Conservation (phyloP, 2,113 vertebrate genomes). For the Hoplias malabaricus region DNA sequence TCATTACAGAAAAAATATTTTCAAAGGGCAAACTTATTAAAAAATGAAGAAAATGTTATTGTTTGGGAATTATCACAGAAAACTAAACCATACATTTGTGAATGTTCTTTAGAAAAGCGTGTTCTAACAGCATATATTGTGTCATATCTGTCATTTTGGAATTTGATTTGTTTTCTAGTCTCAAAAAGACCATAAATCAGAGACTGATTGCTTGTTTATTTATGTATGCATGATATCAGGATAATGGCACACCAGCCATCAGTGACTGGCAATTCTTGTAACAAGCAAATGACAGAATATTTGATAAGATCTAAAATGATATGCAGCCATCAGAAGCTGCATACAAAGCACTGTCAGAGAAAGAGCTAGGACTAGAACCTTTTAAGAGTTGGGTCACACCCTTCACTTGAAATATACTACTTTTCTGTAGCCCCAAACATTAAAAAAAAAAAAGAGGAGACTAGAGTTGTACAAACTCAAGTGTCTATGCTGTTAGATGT, state of each 20-base stretch:
- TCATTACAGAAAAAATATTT: not conserved
- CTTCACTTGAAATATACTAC: no score
- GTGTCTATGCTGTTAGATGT: no score
- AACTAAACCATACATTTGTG: not conserved
- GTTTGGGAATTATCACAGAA: not conserved
- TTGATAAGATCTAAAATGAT: not conserved
- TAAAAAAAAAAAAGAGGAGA: no score
- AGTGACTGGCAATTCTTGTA: not conserved
- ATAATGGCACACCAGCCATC: not conserved
- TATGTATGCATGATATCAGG: not conserved
- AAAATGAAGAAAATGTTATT: not conserved
- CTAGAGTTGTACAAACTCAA: no score
- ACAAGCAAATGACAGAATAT: not conserved
- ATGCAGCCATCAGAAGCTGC: not conserved
- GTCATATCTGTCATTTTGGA: not conserved
- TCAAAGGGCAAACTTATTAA: constrained; percentile 37
- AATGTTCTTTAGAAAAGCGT: not conserved
- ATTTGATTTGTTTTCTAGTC: not conserved
- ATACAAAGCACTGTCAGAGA: not conserved
- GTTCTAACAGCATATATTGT: not conserved
- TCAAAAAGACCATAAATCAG: not conserved
- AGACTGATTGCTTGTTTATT: not conserved
- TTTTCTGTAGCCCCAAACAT: no score
- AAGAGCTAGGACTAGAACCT: not conserved
- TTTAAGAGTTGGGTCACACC: no score